Percentiles rank a stretch among this genome's conserved stretches.
Evolutionary conservation across 2,113 vertebrate species (phyloP).

Genomic region (Rhagologus leucostigma): DNA sequence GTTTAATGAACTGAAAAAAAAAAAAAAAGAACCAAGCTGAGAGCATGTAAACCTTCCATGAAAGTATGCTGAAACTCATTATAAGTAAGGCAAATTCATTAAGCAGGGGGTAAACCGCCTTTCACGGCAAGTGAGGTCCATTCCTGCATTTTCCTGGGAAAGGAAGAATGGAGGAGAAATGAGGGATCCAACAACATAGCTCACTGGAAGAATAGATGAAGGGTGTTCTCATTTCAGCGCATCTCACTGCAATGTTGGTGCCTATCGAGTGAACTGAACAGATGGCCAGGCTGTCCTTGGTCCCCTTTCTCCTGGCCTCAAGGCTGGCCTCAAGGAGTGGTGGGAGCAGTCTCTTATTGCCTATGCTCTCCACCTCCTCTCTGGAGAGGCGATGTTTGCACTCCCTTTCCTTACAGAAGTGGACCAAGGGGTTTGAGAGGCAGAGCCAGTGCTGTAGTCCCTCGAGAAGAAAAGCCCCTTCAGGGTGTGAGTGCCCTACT

Average conservation of each 20-base stretch:
- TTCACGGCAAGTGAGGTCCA: background rate
- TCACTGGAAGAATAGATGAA: background rate
- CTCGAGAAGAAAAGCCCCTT: fast-evolving
- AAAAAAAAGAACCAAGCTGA: background rate
- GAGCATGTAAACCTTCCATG: background rate
- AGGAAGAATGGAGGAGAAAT: background rate
- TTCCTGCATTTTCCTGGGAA: background rate
- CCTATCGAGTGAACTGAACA: background rate
- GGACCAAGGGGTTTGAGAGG: background rate
- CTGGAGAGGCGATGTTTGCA: background rate
- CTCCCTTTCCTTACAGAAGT: background rate
- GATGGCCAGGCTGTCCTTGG: background rate
- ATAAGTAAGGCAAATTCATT: background rate
- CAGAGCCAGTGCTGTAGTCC: background rate
- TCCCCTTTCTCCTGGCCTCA: background rate
- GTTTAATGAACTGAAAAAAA: background rate
- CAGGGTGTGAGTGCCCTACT: background rate
- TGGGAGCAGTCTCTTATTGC: background rate
- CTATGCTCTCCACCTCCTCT: background rate
- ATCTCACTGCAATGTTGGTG: background rate
- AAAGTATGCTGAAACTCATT: background rate
- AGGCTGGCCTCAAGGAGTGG: background rate
- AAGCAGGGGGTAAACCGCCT: background rate
- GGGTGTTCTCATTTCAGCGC: background rate
- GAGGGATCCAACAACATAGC: background rate